phyloP scores from a whole-genome alignment of 2,888 invertebrate genomes.

The Brenthis ino region DNA sequence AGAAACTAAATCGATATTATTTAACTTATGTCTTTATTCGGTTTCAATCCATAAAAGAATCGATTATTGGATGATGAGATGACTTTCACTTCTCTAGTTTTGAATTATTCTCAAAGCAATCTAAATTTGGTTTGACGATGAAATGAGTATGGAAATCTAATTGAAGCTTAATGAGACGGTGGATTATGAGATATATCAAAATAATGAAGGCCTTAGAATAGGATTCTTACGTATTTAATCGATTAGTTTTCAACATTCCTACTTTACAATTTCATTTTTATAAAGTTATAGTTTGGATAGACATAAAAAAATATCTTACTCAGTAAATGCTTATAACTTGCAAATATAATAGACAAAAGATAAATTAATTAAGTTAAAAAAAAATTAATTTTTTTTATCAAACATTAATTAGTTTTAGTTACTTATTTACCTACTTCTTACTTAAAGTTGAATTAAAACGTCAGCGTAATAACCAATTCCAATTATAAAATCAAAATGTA shows the following conservation, averaged over 20 bases:
- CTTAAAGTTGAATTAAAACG: no score
- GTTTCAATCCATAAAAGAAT: conserved; percentile 24
- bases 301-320: not conserved
- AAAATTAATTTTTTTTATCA: no score
- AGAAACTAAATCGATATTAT: conserved; percentile 17
- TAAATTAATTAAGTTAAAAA: no score
- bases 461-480: no score
- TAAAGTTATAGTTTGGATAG: not conserved
- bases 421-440: no score
- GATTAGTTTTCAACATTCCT: conserved; percentile 27
- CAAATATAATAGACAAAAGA: no score
- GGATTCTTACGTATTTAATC: conserved; percentile 21
- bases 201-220: conserved; percentile 29
- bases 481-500: no score
- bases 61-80: conserved; percentile 28
- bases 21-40: conserved; percentile 16
- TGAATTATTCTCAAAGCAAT: conserved; percentile 29
- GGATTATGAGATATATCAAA: conserved; percentile 39
- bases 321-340: no score
- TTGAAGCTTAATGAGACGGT: conserved; percentile 39
- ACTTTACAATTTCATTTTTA: conserved; percentile 24
- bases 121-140: conserved; percentile 23
- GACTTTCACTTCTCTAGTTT: conserved; percentile 30
- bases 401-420: no score
- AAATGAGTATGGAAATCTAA: conserved; percentile 30